Evolutionary conservation across 1,140 invertebrate species (phyloP).

Genomic region (Drosophila watanabei): DNA sequence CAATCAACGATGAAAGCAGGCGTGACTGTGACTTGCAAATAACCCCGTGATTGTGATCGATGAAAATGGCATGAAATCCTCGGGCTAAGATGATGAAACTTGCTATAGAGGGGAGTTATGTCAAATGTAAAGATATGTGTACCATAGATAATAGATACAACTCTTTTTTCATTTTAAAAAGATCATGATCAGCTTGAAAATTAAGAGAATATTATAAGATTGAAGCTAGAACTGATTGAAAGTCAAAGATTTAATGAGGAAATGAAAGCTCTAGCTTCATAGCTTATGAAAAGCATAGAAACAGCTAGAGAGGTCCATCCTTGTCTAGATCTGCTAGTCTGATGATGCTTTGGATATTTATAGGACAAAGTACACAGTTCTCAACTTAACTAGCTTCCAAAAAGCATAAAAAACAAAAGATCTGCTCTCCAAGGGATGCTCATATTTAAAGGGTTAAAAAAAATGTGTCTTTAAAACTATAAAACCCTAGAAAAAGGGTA

Average conservation of each 20-base stretch:
- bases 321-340: not conserved
- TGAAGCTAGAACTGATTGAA: no score
- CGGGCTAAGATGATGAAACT: conserved; percentile 5
- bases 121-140: not conserved
- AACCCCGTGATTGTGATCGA: conserved; percentile 36
- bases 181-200: not conserved
- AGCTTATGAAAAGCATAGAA: not conserved
- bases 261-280: no score
- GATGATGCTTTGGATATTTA: not conserved
- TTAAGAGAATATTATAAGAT: not conserved
- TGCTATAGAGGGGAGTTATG: not conserved
- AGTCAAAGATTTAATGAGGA: no score
- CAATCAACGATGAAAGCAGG: conserved; percentile 50
- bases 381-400: no score
- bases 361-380: no score
- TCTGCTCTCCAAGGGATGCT: not conserved
- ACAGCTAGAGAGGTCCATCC: not conserved
- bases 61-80: conserved; percentile 28
- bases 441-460: not conserved
- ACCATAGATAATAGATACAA: not conserved
- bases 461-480: not conserved
- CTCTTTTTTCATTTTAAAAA: not conserved
- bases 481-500: not conserved
- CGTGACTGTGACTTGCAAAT: conserved; percentile 49
- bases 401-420: not conserved